Base-by-base conservation (phyloP, 2,113 vertebrate species). In the Oreochromis aureus region DNA sequence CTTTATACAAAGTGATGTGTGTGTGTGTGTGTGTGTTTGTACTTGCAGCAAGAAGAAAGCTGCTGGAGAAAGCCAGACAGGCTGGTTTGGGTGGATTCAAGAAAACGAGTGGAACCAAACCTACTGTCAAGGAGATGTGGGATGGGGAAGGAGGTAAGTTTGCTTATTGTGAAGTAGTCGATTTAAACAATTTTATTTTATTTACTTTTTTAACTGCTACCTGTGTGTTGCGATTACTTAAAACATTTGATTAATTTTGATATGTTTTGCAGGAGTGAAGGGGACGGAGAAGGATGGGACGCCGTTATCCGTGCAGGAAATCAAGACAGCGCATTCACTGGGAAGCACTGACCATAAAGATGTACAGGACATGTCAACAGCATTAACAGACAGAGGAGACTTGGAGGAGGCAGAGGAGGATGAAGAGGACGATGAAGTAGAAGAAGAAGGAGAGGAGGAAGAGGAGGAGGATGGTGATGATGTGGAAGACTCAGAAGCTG, bases 121-220 rank as follows among this genome's bases (percentile, higher is more conserved):
- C 94, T 36, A 83, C 87, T 92, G 84, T 92, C 89, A 95, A 95
- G 93, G 97, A 97, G 89, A 99, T 99, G 98, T 97, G 94, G 96
- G 97, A 98, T 95, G 97, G 97, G 66, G 96, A 96, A 80, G 97
- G 98, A 95, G 97, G 98, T 98, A 90, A 93, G 94, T 79, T 79
- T 15, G 39, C 22, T 10, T 22, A 24, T 32, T 80, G 39, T 15
- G 2, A 36, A 73, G 46, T 3, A 55, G 12, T 80, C 3, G 2
- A 5, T 48, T 63, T 48, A 48, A 69, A 16, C 27, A 4, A 16
- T 32, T 53, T 71, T 10, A 10, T 44, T 76, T 51, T 2, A 34
- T 48, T 15, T n/a, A 22, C 16, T 46, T 63, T 48, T 76, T 81
- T 18, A 22, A 32, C 2, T 4, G 6, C 41, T 46, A 18, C 12